Evolutionary conservation across 2,888 invertebrate species (phyloP).

Genomic region (Parnassius orleans): DNA sequence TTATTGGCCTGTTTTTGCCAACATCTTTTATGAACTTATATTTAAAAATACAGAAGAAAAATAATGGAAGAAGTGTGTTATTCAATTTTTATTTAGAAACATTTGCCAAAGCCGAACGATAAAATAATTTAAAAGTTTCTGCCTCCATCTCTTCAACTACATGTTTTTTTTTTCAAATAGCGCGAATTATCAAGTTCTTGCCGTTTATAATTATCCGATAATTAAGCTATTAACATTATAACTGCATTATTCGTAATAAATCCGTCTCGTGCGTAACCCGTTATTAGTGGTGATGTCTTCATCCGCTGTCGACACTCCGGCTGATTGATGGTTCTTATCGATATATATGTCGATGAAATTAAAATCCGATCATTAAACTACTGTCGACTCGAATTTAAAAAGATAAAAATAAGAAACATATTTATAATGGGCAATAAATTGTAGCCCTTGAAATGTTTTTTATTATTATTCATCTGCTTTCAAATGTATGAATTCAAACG

Average conservation of each 20-base stretch:
- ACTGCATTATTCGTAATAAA: conserved; percentile 70
- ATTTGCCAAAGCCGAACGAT: no score
- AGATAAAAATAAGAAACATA: conserved; percentile 11
- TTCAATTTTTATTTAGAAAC: not conserved
- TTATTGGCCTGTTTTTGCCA: no score
- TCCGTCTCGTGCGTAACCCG: conserved; percentile 41
- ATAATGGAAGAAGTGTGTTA: not conserved
- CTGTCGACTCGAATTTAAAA: conserved; percentile 2
- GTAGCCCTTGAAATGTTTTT: not conserved
- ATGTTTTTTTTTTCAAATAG: conserved; percentile 2
- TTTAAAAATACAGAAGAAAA: no score
- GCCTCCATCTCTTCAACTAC: no score
- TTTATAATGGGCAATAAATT: conserved; percentile 12
- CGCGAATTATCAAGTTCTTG: conserved; percentile 57
- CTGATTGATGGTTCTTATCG: conserved; percentile 56
- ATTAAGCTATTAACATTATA: conserved; percentile 69
- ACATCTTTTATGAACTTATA: no score
- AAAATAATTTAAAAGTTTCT: no score
- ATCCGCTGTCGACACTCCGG: conserved; percentile 43
- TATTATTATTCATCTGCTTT: not conserved
- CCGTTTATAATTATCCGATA: conserved; percentile 37
- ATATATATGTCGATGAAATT: conserved; percentile 49
- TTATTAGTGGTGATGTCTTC: conserved; percentile 66
- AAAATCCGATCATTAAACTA: conserved; percentile 37
- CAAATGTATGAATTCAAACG: not conserved